phyloP scores from a whole-genome alignment of 2,113 vertebrate genomes.

The Stigmatopora nigra region DNA sequence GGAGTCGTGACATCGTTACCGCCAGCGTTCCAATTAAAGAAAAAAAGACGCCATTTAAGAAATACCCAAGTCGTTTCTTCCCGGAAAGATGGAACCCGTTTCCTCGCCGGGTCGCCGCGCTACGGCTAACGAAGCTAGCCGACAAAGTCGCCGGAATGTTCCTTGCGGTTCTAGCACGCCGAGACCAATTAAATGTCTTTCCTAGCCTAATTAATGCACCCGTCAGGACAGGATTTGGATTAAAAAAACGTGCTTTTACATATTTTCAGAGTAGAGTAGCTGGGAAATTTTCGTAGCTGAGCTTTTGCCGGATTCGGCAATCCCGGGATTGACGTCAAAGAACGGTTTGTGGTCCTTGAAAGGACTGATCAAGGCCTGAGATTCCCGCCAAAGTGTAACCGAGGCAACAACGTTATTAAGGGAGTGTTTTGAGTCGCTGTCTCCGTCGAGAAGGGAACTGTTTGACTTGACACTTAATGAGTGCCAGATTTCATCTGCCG shows the following conservation, averaged over 20 bases:
- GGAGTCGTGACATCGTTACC: slow-evolving; percentile 56
- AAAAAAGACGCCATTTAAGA: slow-evolving; percentile 38
- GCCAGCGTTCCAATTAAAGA: slow-evolving; percentile 60
- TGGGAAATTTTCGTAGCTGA: background rate
- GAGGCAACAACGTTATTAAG: slow-evolving; percentile 31
- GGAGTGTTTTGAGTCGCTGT: slow-evolving; percentile 17
- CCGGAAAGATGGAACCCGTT: slow-evolving; percentile 8
- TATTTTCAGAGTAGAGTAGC: slow-evolving; percentile 8
- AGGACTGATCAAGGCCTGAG: slow-evolving; percentile 12
- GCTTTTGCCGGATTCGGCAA: slow-evolving; percentile 11
- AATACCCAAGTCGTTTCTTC: slow-evolving; percentile 28
- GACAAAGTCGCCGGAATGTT: slow-evolving; percentile 19
- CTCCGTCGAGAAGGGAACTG: slow-evolving; percentile 16
- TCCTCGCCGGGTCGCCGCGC: background rate
- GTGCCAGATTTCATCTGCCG: slow-evolving; percentile 47
- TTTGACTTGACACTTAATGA: slow-evolving; percentile 51
- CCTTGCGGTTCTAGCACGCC: slow-evolving; percentile 25
- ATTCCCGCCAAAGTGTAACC: background rate
- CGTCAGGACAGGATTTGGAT: slow-evolving; percentile 45
- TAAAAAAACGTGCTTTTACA: slow-evolving; percentile 37
- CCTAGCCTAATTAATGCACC: slow-evolving; percentile 49
- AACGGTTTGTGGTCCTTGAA: slow-evolving; percentile 20
- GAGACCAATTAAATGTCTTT: slow-evolving; percentile 58
- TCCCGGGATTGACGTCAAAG: slow-evolving; percentile 15
- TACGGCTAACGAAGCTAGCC: slow-evolving; percentile 4